Percentiles rank a stretch among this genome's conserved stretches.
Conservation (phyloP, 2,113 vertebrate genomes). For the Synchiropus splendidus region DNA sequence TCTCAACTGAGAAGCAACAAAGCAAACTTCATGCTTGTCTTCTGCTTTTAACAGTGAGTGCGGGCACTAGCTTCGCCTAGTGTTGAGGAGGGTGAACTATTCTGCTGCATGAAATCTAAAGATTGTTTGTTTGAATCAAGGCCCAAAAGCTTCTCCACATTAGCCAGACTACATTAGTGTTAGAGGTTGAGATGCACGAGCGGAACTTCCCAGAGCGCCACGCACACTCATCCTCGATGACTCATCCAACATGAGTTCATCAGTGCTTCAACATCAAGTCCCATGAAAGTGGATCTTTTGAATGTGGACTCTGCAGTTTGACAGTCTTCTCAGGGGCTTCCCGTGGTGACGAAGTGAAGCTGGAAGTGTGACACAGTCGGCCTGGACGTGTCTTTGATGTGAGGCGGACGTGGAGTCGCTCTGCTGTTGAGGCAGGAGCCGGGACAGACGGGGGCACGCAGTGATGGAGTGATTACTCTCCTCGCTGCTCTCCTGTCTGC, state of each 20-base stretch:
- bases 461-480: constrained; percentile 72
- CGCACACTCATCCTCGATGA: constrained; percentile 28
- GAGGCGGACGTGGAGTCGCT: constrained; percentile 48
- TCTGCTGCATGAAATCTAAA: too few species aligned
- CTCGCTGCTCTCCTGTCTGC: constrained; percentile 61
- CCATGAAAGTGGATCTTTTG: too few species aligned
- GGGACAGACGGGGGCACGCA: constrained; percentile 58
- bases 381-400: constrained; percentile 66
- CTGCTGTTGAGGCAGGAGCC: constrained; percentile 65
- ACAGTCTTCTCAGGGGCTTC: constrained; percentile 24
- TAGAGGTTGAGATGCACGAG: constrained; percentile 5
- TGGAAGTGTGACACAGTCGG: constrained; percentile 31
- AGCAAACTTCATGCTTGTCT: too few species aligned
- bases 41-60: too few species aligned
- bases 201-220: constrained; percentile 26
- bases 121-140: too few species aligned
- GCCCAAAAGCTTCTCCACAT: constrained; percentile 3
- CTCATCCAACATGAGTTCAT: constrained; percentile 13
- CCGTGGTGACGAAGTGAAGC: constrained; percentile 13
- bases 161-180: constrained; percentile 24
- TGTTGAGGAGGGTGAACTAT: too few species aligned
- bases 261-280: neutral
- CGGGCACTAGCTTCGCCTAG: too few species aligned
- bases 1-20: too few species aligned
- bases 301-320: neutral